Base-by-base conservation (phyloP, 2,113 vertebrate genomes). In the Burhinus bistriatus region DNA sequence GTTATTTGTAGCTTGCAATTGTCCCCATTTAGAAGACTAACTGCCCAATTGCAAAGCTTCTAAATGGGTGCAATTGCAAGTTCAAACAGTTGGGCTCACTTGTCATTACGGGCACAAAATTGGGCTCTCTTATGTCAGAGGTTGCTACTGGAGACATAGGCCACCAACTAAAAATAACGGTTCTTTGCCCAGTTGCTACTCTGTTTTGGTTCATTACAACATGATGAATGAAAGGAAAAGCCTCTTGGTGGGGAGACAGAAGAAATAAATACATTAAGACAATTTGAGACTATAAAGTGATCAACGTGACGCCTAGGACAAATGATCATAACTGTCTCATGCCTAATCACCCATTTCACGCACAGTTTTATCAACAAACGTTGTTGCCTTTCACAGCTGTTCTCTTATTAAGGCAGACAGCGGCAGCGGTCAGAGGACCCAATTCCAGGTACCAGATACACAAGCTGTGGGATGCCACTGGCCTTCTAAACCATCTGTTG, bases 11-110 rank as follows among this genome's bases (percentile, higher is more conserved):
- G 94, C 93, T 95, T 88, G 82, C 87, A 96, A 52, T 97, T 96
- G 94, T 97, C 55, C 91, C 94, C 94, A 96, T 97, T 97, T 96
- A 97, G 89, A 97, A 96, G 94, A 97, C 87, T 96, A 96, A 97
- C 93, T 91, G 93, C 96, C 75, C 90, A 96, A 93, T 96, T 97
- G 96, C 91, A 91, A 83, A 83, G 84, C 78, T 96, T 90, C 78
- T 93, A 96, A 96, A 97, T 95, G 68, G 79, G 59, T 90, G 71
- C 94, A 96, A 97, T 95, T 94, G 91, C 87, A 95, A 96, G 91
- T 94, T 97, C 91, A 96, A 97, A 96, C 84, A 73, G 75, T 96
- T 71, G 87, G 84, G 79, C 79, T 75, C 87, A 68, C 34, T 68
- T 75, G 87, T 91, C 96, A 97, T 97, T 92, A 93, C 1, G 11